Evolutionary conservation across 2,888 invertebrate species (phyloP).

Genomic region (Platerodrilus igneus): DNA sequence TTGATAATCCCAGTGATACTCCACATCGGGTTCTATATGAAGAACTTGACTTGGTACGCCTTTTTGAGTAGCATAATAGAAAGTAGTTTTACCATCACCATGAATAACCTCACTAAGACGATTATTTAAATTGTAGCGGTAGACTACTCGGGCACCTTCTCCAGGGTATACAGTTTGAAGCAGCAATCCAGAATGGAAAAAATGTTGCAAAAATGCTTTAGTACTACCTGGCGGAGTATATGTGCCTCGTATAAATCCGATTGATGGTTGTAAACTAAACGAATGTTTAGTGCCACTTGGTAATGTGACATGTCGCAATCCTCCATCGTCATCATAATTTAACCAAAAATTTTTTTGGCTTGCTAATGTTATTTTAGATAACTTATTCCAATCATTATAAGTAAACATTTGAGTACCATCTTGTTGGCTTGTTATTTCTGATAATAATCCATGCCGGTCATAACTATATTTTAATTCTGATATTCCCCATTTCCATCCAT

Average conservation of each 20-base stretch:
- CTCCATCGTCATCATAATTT: slow-evolving; percentile 82
- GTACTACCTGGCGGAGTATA: slow-evolving; percentile 84
- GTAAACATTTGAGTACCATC: slow-evolving; percentile 77
- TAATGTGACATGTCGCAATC: slow-evolving; percentile 77
- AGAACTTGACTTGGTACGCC: slow-evolving; percentile 79
- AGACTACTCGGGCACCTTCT: slow-evolving; percentile 83
- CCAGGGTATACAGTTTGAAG: slow-evolving; percentile 87
- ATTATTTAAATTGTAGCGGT: slow-evolving; percentile 79
- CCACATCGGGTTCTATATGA: slow-evolving; percentile 76
- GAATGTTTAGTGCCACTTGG: slow-evolving; percentile 88
- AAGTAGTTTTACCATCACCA: slow-evolving; percentile 80
- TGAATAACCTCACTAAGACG: slow-evolving; percentile 79
- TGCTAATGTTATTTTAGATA: slow-evolving; percentile 85
- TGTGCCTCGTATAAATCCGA: slow-evolving; percentile 83
- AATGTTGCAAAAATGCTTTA: slow-evolving; percentile 85
- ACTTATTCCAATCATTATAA: slow-evolving; percentile 79
- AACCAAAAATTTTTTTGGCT: slow-evolving; percentile 83
- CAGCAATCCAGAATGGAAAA: slow-evolving; percentile 80
- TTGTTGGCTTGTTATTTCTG: slow-evolving; percentile 82
- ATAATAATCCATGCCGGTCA: slow-evolving; percentile 80
- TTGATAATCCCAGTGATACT: slow-evolving; percentile 85
- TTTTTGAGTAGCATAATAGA: slow-evolving; percentile 71
- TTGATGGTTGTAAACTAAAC: slow-evolving; percentile 85
- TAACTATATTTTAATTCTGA: slow-evolving; percentile 82
- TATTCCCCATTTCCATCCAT: slow-evolving; percentile 88